Percentiles rank a stretch among this genome's conserved stretches.
phyloP scores from a whole-genome alignment of 2,113 vertebrate genomes.

The Butorides virescens region DNA sequence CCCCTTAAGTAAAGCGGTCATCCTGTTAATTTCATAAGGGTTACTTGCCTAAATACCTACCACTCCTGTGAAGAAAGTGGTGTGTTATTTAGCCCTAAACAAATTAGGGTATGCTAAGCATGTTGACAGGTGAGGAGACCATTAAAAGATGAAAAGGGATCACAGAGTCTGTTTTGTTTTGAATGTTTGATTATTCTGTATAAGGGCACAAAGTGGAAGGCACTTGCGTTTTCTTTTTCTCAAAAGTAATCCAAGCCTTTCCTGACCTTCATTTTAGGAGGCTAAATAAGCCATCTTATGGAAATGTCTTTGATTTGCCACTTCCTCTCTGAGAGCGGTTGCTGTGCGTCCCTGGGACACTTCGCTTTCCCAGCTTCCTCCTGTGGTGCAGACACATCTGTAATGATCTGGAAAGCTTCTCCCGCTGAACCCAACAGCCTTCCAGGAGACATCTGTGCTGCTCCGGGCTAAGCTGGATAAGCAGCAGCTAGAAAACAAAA shows the following conservation, averaged over 20 bases:
- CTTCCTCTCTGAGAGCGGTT: neutral
- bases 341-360: neutral
- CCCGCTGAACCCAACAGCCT: neutral
- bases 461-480: neutral
- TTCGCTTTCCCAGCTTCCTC: fast-evolving
- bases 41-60: neutral
- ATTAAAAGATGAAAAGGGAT: neutral
- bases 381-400: neutral
- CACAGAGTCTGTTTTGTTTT: neutral
- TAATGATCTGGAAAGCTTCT: neutral
- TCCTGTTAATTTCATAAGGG: neutral
- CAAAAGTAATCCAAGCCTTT: neutral
- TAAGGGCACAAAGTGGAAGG: neutral
- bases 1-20: neutral
- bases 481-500: neutral
- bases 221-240: neutral
- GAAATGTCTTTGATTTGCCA: neutral
- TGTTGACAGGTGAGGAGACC: neutral
- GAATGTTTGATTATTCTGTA: neutral
- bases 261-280: neutral
- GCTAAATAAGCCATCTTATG: neutral
- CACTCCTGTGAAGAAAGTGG: neutral
- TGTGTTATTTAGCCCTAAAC: neutral
- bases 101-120: neutral
- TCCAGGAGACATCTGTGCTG: neutral